Base-by-base conservation (phyloP, 64 coral and sea anemone genomes). In the Porites australiensis region DNA sequence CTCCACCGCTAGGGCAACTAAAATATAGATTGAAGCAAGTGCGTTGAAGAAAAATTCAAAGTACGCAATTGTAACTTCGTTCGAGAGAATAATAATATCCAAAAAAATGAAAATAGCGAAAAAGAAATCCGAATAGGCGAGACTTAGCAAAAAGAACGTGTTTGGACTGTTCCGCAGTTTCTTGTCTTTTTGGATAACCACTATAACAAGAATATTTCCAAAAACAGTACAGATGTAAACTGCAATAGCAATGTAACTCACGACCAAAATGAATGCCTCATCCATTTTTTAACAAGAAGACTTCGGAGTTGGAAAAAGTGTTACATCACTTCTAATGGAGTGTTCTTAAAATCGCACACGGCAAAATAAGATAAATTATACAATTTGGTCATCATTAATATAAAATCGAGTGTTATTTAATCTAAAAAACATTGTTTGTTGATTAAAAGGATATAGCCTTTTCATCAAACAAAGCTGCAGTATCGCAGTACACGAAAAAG, bases 1-100 rank as follows among this genome's bases (percentile, higher is more conserved):
- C 15, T 91, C 89, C 3, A 91, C 59, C 4, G 89, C 79, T 11
- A 91, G 79, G 21, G 79, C 18, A 2, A 64, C 55, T 13, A 83
- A 59, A 5, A 73, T 66, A 5, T 68, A 51, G 21, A 84, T 68
- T n/a, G 63, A 68, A 2, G 10, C 45, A 61, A 84, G n/a, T 7
- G 64, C 64, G 44, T 84, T 18, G 7, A 69, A 16, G 16, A 76
- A 19, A 16, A 50, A n/a, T 51, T 76, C 46, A 6, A 49, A 50
- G 50, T 16, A 68, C 58, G 37, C 19, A 69, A n/a, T 68, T 4
- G 62, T n/a, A 7, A 6, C 59, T 22, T 69, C 18, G 44, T 45
- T 61, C 1, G 43, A 63, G 19, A 84, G 47, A 13, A 68, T 5
- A 9, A 68, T 69, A 6, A 68, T 69, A 14, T 84, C 18, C 4